phyloP scores from a whole-genome alignment of 1,140 invertebrate species.

The Hyles vespertilio region DNA sequence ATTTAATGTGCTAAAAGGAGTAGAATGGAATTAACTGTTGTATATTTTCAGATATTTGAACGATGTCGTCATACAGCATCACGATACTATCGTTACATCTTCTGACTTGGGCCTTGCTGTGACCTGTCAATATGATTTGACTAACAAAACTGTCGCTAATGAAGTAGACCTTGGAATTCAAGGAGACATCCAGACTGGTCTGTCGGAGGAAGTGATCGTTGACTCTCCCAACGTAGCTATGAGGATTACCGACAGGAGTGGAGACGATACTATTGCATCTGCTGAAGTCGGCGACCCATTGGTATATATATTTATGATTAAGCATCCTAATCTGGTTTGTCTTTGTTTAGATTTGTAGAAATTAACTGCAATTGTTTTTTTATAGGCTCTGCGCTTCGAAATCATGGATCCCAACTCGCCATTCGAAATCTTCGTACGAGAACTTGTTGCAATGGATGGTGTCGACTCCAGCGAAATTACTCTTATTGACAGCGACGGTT shows the following conservation, averaged over 20 bases:
- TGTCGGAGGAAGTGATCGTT: conserved; percentile 90
- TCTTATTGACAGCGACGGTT: conserved; percentile 93
- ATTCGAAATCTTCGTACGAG: conserved; percentile 95
- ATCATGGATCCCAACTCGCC: conserved; percentile 94
- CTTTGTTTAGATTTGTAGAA: neutral
- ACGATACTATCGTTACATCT: conserved; percentile 96
- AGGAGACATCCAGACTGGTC: conserved; percentile 86
- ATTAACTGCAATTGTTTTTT: conserved; percentile 3
- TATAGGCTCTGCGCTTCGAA: conserved; percentile 89
- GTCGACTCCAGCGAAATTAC: conserved; percentile 94
- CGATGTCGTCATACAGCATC: conserved; percentile 95
- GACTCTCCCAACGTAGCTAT: conserved; percentile 95
- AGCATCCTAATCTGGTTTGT: too few species aligned
- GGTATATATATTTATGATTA: conserved; percentile 37
- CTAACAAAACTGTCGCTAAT: conserved; percentile 95
- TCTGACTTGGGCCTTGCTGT: conserved; percentile 94
- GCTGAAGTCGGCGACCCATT: conserved; percentile 93
- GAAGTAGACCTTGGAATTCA: conserved; percentile 93
- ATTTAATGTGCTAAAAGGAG: too few species aligned
- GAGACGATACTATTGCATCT: conserved; percentile 86
- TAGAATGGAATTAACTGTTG: neutral
- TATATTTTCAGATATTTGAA: conserved; percentile 81
- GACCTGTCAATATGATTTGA: conserved; percentile 94
- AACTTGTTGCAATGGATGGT: conserved; percentile 95
- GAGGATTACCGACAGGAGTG: conserved; percentile 92